These are phyloP conservation scores for Ochlodes sylvanus DNA, from an alignment of 2,888 invertebrate species.

Conservation along the genomic window DNA sequence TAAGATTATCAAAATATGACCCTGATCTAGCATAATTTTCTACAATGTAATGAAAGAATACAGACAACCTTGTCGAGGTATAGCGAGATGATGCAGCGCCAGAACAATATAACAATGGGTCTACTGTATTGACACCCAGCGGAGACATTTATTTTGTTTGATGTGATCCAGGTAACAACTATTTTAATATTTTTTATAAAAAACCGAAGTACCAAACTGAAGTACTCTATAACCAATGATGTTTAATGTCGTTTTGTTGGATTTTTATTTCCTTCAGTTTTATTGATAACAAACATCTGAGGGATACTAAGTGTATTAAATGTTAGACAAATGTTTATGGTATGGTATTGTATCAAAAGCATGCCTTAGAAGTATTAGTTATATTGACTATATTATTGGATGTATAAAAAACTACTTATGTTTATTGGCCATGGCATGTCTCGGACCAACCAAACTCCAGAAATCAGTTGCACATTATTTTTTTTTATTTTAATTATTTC, in stretches of 20 bases:
- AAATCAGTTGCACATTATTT: neutral
- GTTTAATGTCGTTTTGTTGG: neutral
- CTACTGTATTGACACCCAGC: constrained; percentile 31
- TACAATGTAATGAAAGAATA: neutral
- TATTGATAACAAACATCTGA: neutral
- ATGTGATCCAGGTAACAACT: constrained; percentile 51
- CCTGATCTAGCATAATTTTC: neutral
- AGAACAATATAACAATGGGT: constrained; percentile 15
- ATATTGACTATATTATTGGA: neutral
- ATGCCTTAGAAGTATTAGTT: constrained; percentile 8
- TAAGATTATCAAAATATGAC: neutral
- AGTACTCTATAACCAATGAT: constrained; percentile 1
- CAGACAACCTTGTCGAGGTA: constrained; percentile 8
- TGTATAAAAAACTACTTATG: neutral
- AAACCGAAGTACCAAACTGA: constrained; percentile 1
- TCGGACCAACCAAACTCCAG: neutral
- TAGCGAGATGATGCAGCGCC: constrained; percentile 19
- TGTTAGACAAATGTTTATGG: neutral
- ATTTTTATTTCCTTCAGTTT: neutral
- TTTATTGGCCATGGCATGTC: constrained; percentile 8
- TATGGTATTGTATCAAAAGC: constrained; percentile 3
- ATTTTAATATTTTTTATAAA: constrained; percentile 42
- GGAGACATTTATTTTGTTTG: constrained; percentile 48
- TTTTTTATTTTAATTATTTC: neutral
- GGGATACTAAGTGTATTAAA: neutral